Evolutionary conservation across 1,140 invertebrate species (phyloP).

Genomic region (Drosophila suzukii): DNA sequence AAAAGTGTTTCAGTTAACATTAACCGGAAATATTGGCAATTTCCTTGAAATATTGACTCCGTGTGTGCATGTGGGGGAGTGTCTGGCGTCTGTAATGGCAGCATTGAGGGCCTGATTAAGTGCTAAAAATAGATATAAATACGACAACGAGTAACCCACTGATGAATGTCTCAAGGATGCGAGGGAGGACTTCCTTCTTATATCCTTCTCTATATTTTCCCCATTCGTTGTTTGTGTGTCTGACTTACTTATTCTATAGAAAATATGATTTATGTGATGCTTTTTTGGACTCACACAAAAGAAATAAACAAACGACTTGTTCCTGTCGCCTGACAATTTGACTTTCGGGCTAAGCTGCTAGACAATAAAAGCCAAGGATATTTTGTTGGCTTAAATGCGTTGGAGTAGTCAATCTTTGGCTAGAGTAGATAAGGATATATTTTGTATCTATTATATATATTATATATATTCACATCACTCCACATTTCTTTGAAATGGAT

Average conservation of each 20-base stretch:
- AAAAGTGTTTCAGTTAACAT: conserved; percentile 59
- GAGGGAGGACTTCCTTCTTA: not conserved
- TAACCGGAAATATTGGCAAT: conserved; percentile 81
- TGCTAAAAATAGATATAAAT: conserved; percentile 78
- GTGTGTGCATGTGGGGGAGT: not conserved
- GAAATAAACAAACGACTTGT: conserved; percentile 58
- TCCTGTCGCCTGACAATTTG: conserved; percentile 65
- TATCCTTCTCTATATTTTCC: no score
- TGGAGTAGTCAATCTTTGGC: conserved; percentile 7
- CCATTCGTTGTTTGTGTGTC: conserved; percentile 3
- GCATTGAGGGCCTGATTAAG: conserved; percentile 75
- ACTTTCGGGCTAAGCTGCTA: conserved; percentile 45
- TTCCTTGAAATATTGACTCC: conserved; percentile 72
- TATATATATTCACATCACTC: not conserved
- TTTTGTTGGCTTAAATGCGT: conserved; percentile 5
- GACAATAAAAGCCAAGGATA: conserved; percentile 24
- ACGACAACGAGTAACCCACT: conserved; percentile 41
- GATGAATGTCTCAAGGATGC: conserved; percentile 48
- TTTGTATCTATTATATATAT: not conserved
- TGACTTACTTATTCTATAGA: conserved; percentile 38
- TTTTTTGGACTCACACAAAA: conserved; percentile 44
- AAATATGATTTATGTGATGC: conserved; percentile 76
- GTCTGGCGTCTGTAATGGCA: conserved; percentile 49
- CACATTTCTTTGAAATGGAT: not conserved
- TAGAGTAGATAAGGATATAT: conserved; percentile 4